Base-by-base conservation (phyloP, 2,888 invertebrate genomes). In the Antitype chi region DNA sequence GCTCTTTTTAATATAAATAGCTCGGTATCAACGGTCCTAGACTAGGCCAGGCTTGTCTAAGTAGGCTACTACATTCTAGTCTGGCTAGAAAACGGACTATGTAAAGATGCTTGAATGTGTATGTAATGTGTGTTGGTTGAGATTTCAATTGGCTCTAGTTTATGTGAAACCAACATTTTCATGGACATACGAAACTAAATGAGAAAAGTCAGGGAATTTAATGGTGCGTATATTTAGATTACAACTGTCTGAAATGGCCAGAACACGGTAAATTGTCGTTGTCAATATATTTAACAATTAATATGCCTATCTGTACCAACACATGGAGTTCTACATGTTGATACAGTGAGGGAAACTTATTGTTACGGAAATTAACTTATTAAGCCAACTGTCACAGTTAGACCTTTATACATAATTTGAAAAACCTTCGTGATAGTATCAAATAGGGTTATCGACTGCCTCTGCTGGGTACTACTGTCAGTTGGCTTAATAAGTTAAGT, bases 1-100 rank as follows among this genome's bases (percentile, higher is more conserved):
- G 63, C 17, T 72, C 49, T 69, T 81, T 66, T 81, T 66, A 72
- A 72, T 82, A 81, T 69, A 82, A 77, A 82, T 77, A 66, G 49
- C 64, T 64, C 15, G 25, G 59, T 23, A n/a, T 66, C 57, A 5
- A 47, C n/a, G 57, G 28, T 47, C 15, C 5, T 52, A 28, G 59
- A 20, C 38, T 1, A 0, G 43, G 13, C n/a, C 77, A 25, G 25
- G 1, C 25, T 77, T 43, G 43, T 8, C 8, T 62, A 63, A 63
- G 63, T 52, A 9, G 53, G 13, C 20, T 47, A 25, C 38, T n/a
- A 15, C 49, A 55, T 55, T 80, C 53, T 38, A 13, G 32, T 52
- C 11, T 25, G 1, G 1, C 32, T 49, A 1, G 11, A 5, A 63
- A 25, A 49, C 6, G 23, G 23, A 13, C 57, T 47, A 17, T 17